These are phyloP conservation scores for Galago senegalensis DNA, from an alignment of 2,797 vertebrate genomes.

Conservation along the genomic window DNA sequence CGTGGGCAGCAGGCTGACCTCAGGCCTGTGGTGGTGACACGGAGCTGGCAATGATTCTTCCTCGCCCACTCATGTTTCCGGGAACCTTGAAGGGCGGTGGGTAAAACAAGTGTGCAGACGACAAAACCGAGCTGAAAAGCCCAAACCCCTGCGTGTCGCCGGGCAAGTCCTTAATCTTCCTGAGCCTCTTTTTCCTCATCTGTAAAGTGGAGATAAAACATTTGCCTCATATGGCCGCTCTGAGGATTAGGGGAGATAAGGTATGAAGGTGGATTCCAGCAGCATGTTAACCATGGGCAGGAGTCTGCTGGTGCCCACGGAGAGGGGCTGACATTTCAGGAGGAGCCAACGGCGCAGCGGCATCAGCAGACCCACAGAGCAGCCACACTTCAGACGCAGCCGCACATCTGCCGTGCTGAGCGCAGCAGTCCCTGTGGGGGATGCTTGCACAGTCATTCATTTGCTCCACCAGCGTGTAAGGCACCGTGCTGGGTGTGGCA, in stretches of 20 bases:
- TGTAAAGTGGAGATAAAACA: slow-evolving; percentile 47
- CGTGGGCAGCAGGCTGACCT: neutral
- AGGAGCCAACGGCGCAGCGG: neutral
- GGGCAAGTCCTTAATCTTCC: neutral
- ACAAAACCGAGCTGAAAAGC: neutral
- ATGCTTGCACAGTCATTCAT: no score
- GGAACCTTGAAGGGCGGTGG: neutral
- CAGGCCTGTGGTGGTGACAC: neutral
- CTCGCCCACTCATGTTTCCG: neutral
- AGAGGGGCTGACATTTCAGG: neutral
- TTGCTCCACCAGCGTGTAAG: neutral
- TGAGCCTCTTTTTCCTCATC: slow-evolving; percentile 14
- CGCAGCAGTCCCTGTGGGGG: no score
- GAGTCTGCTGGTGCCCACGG: neutral
- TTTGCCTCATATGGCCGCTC: neutral
- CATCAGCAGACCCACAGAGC: neutral
- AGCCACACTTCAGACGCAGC: neutral
- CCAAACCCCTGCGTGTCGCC: neutral
- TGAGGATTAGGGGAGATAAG: slow-evolving; percentile 8
- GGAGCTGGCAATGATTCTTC: neutral
- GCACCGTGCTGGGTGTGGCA: neutral
- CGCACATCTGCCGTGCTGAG: neutral
- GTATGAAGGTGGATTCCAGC: neutral
- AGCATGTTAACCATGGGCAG: neutral
- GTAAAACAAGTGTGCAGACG: neutral